A percentile compares a stretch with the other conserved stretches of the same genome.
phyloP scores from a whole-genome alignment of 2,113 vertebrate genomes.

The Pseudonaja textilis region DNA sequence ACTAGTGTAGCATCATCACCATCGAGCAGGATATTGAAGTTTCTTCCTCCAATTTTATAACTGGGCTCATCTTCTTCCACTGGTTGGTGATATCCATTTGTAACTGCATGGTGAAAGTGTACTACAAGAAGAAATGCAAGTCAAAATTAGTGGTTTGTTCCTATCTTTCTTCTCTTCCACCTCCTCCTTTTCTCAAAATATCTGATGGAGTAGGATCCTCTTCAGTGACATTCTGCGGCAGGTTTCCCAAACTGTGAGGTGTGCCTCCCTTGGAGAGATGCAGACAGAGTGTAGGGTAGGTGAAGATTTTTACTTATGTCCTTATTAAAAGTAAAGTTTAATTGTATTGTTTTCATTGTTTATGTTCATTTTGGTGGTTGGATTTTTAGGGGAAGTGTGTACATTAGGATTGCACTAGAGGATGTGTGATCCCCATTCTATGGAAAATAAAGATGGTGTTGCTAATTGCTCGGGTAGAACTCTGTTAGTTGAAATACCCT shows the following conservation, averaged over 20 bases:
- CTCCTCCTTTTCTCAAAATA: background rate
- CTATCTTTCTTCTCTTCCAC: background rate
- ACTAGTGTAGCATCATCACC: background rate
- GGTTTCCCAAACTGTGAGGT: background rate
- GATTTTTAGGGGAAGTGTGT: background rate
- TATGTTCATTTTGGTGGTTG: background rate
- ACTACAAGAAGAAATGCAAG: background rate
- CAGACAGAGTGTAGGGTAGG: background rate
- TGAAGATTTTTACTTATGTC: background rate
- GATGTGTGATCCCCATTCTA: background rate
- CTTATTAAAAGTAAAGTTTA: background rate
- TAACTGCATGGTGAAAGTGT: background rate
- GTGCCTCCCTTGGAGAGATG: background rate
- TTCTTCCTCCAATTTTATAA: background rate
- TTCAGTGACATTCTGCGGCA: background rate
- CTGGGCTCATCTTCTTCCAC: background rate
- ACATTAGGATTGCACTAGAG: background rate
- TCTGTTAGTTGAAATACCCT: background rate
- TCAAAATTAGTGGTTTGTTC: background rate
- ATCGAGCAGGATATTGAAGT: background rate
- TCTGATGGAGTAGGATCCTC: background rate
- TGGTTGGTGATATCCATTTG: background rate
- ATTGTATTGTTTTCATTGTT: background rate
- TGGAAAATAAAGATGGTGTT: background rate
- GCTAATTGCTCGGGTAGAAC: background rate